Conservation (phyloP, 2,113 vertebrate species). For the Barbus barbus region DNA sequence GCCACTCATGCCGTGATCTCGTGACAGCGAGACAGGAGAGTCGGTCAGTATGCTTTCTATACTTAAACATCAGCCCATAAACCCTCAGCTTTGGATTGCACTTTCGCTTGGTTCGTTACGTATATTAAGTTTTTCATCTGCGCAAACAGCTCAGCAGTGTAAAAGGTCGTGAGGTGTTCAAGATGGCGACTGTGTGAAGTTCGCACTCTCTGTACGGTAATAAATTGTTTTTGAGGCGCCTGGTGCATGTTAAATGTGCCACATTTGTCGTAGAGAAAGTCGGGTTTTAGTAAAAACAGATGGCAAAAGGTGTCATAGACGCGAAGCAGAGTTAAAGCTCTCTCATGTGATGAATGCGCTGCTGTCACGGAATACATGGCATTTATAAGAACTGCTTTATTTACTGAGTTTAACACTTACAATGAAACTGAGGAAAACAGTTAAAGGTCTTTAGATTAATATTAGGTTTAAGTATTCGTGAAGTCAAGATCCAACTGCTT, state of each 20-base stretch:
- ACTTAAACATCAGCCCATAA: not conserved
- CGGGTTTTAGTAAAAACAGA: not conserved
- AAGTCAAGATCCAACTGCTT: not conserved
- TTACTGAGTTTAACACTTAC: not conserved
- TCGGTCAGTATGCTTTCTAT: not conserved
- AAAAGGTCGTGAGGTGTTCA: constrained; percentile 74
- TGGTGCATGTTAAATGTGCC: not conserved
- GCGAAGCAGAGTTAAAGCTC: not conserved
- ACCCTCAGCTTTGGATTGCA: not conserved
- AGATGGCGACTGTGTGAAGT: constrained; percentile 87
- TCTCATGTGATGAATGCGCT: constrained; percentile 30
- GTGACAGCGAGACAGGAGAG: constrained; percentile 3
- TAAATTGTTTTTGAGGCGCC: constrained; percentile 51
- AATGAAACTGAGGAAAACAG: not conserved
- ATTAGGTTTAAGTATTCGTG: not conserved
- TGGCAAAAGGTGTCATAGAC: constrained; percentile 36
- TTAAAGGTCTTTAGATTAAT: not conserved
- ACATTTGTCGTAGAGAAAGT: not conserved
- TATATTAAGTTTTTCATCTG: constrained; percentile 34
- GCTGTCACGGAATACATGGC: constrained; percentile 11
- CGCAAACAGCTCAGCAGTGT: constrained; percentile 46
- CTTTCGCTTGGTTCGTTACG: not conserved
- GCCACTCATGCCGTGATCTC: constrained; percentile 20
- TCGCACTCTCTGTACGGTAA: constrained; percentile 79
- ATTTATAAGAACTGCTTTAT: not conserved